These are phyloP conservation scores for Umimayanthus chanpuru DNA, from an alignment of 92 coral and sea anemone genomes.

Conservation along the genomic window DNA sequence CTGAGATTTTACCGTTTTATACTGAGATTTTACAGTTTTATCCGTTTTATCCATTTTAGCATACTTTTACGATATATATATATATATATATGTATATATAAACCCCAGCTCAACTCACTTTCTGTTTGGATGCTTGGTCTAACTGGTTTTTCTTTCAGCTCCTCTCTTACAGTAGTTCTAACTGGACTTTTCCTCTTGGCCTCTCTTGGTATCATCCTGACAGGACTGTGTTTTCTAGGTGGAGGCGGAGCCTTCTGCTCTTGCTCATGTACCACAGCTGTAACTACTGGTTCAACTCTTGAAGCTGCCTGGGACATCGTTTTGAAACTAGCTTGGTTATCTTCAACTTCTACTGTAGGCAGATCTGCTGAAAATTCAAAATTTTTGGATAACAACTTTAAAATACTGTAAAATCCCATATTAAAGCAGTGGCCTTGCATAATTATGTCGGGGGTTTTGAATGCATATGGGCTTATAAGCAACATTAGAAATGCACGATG, in stretches of 20 bases:
- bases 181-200: conserved; percentile 64
- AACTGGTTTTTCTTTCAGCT: conserved; percentile 14
- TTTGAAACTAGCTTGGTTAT: not conserved
- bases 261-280: conserved; percentile 14
- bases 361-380: not conserved
- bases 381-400: not conserved
- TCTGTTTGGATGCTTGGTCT: conserved; percentile 42
- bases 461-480: no score
- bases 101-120: conserved; percentile 33
- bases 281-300: not conserved
- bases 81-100: no score
- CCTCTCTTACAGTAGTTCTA: conserved; percentile 46
- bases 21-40: no score
- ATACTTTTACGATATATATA: no score
- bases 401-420: no score
- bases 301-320: not conserved
- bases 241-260: conserved; percentile 5
- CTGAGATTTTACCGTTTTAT: no score
- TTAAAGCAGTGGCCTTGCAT: no score
- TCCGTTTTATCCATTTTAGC: no score
- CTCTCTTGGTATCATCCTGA: conserved; percentile 33
- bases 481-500: no score
- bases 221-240: conserved; percentile 17
- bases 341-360: not conserved
- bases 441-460: no score